phyloP scores from a whole-genome alignment of 2,113 vertebrate species.

The Esox niger region DNA sequence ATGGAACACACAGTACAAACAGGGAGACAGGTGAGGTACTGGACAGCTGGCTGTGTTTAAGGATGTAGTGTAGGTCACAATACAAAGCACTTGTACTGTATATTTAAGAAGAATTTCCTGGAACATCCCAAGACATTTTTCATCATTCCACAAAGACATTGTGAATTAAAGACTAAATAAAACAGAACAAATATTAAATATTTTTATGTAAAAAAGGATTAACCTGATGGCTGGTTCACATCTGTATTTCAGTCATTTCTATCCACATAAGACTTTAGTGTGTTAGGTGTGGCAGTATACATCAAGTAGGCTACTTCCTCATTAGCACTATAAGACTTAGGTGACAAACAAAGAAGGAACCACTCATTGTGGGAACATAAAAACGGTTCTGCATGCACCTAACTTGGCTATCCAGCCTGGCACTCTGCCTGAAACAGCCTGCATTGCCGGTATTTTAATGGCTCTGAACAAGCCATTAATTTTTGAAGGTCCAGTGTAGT shows the following conservation, averaged over 20 bases:
- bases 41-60: no score
- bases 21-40: no score
- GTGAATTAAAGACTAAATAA: conserved; percentile 17
- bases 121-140: background rate
- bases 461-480: conserved; percentile 69
- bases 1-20: no score
- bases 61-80: no score
- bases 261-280: conserved; percentile 18
- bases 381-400: conserved; percentile 24
- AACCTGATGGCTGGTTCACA: conserved; percentile 1
- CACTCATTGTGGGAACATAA: conserved; percentile 40
- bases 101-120: no score
- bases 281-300: conserved; percentile 5
- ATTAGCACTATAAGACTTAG: conserved; percentile 54
- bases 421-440: conserved; percentile 60
- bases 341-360: conserved; percentile 38
- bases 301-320: conserved; percentile 29
- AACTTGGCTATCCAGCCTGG: conserved; percentile 23
- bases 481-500: conserved; percentile 67
- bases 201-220: background rate
- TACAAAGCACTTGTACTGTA: background rate
- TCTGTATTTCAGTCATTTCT: conserved; percentile 36
- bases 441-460: conserved; percentile 63
- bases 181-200: conserved; percentile 16
- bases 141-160: background rate